Evolutionary conservation across 2,113 vertebrate species (phyloP), one percentile per base, ranked within the genome.

Genomic region (Probosciger aterrimus): DNA sequence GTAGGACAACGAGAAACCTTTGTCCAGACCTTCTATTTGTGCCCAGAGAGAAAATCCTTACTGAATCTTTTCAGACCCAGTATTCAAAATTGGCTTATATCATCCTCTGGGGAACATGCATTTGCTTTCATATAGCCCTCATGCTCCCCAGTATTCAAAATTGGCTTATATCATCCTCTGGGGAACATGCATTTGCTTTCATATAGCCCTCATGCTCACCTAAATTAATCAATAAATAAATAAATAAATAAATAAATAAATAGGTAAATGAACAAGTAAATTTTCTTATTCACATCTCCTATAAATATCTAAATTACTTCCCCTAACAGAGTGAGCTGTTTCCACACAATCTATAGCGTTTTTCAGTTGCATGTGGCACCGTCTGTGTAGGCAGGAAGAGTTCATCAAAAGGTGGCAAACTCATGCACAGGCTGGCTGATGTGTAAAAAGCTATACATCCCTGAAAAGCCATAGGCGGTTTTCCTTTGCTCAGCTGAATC

Each of bases 341-440:
- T 82, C 71, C 64, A 85, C 55, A 28, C 67, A 74, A 82, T 22
- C 41, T 82, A 82, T 30, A 95, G n/a, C 2, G 4, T 73, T 78
- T 89, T 95, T 77, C 87, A 92, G 67, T 50, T 55, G 35, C 39
- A 84, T n/a, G 77, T 53, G 46, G 59, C 46, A 70, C 55, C 27
- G 49, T 43, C 57, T 37, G 49, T 49, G 67, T 71, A 43, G 69
- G 84, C 2, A 0, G 30, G 68, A 85, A 74, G 25, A 71, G 85
- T 60, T 95, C 91, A 91, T 91, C 64, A 88, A 91, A 95, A 97
- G 75, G 88, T 91, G 74, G 79, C 41, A 87, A 95, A 17, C 1
- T 16, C 41, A 2, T 2, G 1, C 55, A 37, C 62, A 81, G 78
- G 46, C 63, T 62, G 28, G 68, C 7, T 50, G 62, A 95, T 49